phyloP scores from a whole-genome alignment of 2,113 vertebrate genomes.

The Anoura caudifer region DNA sequence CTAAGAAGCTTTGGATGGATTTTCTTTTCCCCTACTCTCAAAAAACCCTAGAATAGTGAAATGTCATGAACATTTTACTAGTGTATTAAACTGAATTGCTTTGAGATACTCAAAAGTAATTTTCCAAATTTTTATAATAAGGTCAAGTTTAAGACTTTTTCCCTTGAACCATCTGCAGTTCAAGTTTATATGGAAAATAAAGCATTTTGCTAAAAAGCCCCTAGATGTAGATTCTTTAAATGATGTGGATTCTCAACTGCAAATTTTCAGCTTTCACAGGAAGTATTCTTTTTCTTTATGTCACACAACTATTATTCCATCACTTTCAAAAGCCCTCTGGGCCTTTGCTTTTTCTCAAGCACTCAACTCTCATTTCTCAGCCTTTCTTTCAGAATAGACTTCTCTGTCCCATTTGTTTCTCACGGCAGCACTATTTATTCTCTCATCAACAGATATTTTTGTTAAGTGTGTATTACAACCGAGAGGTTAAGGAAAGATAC shows the following conservation, averaged over 20 bases:
- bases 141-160: conserved; percentile 8
- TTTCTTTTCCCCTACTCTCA: conserved; percentile 48
- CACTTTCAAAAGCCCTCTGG: neutral
- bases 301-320: neutral
- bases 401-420: neutral
- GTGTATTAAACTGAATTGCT: conserved; percentile 47
- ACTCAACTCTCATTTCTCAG: neutral
- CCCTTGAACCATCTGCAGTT: neutral
- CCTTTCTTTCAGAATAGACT: neutral
- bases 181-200: conserved; percentile 44
- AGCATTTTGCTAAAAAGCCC: conserved; percentile 29
- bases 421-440: neutral
- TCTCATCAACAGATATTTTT: neutral
- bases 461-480: neutral
- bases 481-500: neutral
- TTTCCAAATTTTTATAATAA: conserved; percentile 64
- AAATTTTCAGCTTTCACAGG: neutral
- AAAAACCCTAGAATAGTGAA: neutral
- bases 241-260: neutral
- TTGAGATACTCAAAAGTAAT: conserved; percentile 66
- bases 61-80: conserved; percentile 45
- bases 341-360: neutral
- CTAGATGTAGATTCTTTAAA: neutral
- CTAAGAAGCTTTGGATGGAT: conserved; percentile 15
- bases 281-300: neutral